Evolutionary conservation across 2,113 vertebrate genomes (phyloP), one percentile per base, ranked within the genome.

Genomic region (Charadrius vociferus): DNA sequence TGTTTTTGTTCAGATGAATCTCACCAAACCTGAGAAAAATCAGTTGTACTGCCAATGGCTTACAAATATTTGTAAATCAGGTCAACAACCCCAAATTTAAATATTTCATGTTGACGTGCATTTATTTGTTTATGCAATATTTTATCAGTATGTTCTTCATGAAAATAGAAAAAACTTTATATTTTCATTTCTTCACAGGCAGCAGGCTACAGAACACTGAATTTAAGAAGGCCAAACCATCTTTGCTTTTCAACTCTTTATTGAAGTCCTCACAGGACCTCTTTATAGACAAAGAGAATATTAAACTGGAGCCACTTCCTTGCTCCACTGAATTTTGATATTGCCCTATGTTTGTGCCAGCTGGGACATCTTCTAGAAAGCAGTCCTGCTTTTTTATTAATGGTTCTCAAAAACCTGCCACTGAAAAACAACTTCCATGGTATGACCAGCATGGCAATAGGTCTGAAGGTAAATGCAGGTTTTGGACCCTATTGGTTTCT

Each of bases 401-500:
- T 73, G 77, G 24, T 37, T 78, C 83, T 84, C 52, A 43, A 80
- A 80, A 94, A 29, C 37, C 32, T 65, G 23, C 26, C 61, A 49
- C 58, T 63, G 63, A 72, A 85, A 67, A 74, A 21, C 61, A 78
- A 36, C 68, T 81, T 50, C 65, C 55, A 29, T 20, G 21, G 56
- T 23, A 59, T 56, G 55, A 70, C 36, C 84, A 68, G 59, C 58
- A 47, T 32, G 41, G 68, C 52, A 91, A 88, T 65, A 72, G 56
- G 59, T 39, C 90, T 47, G 56, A 70, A 86, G 62, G 71, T 81
- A 95, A 89, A 91, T 14, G 39, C 30, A 80, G 71, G 73, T 27
- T 95, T 94, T 88, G 95, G 96, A 93, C 93, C 68, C 70, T 95
- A 68, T 81, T 82, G 30, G 90, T 93, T 82, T 95, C 88, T 90